Evolutionary conservation across 92 coral and sea anemone species (phyloP), one percentile per base, ranked within the genome.

Genomic region (Paragorgia papillata): DNA sequence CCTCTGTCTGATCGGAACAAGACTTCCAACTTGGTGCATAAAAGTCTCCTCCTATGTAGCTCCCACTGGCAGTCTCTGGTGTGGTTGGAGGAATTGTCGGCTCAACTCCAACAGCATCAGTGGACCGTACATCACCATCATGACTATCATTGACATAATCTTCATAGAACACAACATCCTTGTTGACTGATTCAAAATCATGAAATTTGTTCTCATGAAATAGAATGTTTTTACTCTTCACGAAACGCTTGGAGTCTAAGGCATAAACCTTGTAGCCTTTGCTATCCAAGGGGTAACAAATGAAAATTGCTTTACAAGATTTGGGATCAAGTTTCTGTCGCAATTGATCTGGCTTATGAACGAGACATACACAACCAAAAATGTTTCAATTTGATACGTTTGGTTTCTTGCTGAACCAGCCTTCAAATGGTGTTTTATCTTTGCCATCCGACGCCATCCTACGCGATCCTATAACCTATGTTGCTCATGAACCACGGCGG

Each of bases 191-290:
- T 56, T 15, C 62, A 53, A 73, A 53, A 29, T 73, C 49, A 31
- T 73, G 28, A 43, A 85, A 85, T 37, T 56, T 75, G 35, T 66
- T 65, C 77, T 86, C 84, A 33, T 66, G 56, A 41, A 82, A 82
- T 34, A 50, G 33, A 22, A 82, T 58, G 41, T 82, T 64, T 48
- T 77, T 18, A 75, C 83, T 76, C 28, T 57, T 26, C 28, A 82
- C 70, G 76, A 82, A 83, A 21, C n/a, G 34, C 17, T 79, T 28
- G n/a, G 66, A 73, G 34, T 73, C 71, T 55, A 80, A 49, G 27
- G 70, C 76, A 50, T 79, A 79, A 43, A 79, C 25, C 41, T 86
- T 74, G 80, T 86, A 82, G 43, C 87, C 87, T 39, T 82, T 86
- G 39, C 73, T 62, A 28, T 78, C 90, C 26, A 80, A 48, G 20